Percentiles rank a stretch among this genome's conserved stretches.
Evolutionary conservation across 2,797 vertebrate species (phyloP).

Genomic region (Streptopelia turtur): DNA sequence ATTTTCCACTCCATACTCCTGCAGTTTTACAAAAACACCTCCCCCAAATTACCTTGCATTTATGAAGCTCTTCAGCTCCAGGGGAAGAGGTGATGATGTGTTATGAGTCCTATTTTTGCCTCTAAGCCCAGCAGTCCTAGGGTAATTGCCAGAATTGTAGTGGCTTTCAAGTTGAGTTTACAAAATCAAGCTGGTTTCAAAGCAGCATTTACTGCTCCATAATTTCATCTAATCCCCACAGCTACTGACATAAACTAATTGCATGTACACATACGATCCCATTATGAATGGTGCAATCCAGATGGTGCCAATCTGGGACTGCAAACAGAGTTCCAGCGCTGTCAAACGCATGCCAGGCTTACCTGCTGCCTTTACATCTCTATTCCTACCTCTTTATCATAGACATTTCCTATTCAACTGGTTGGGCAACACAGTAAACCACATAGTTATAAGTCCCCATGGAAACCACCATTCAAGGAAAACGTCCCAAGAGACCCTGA

Average conservation of each 20-base stretch:
- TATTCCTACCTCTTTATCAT: background rate
- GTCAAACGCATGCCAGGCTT: slow-evolving; percentile 1
- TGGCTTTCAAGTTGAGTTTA: slow-evolving; percentile 53
- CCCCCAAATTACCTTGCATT: background rate
- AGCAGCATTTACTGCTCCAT: slow-evolving; percentile 40
- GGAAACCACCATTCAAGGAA: background rate
- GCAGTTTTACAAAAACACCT: background rate
- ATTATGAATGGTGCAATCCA: slow-evolving; percentile 56
- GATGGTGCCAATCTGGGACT: slow-evolving; percentile 60
- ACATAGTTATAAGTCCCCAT: fast-evolving
- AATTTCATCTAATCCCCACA: slow-evolving; percentile 59
- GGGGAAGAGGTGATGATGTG: background rate
- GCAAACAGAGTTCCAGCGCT: slow-evolving; percentile 25
- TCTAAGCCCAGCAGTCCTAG: background rate
- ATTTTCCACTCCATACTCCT: background rate
- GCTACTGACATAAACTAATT: slow-evolving; percentile 69
- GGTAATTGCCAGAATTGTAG: slow-evolving; percentile 21
- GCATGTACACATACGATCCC: slow-evolving; percentile 52
- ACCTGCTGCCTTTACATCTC: slow-evolving; percentile 28
- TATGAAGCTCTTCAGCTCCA: background rate
- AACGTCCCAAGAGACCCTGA: background rate
- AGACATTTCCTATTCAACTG: background rate
- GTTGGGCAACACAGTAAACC: background rate
- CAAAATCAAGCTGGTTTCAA: slow-evolving; percentile 55
- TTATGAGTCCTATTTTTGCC: background rate